Conservation (phyloP, 2,888 invertebrate genomes). For the Epirrhoe alternata region DNA sequence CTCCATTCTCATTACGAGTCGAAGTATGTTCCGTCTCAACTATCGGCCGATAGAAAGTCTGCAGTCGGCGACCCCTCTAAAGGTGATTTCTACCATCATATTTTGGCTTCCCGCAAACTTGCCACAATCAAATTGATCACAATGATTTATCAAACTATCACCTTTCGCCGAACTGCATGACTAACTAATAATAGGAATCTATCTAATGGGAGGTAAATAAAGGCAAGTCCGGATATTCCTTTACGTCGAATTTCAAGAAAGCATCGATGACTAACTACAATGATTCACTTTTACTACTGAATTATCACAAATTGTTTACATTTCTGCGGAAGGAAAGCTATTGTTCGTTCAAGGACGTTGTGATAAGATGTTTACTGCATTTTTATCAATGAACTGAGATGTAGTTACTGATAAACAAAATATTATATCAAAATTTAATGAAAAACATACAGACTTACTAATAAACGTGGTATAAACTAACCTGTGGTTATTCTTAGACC, state of each 20-base stretch:
- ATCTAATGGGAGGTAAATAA: not conserved
- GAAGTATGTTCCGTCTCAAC: too few relatives aligned
- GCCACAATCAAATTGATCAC: too few relatives aligned
- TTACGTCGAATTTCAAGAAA: conserved; percentile 35
- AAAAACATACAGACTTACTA: not conserved
- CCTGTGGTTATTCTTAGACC: too few relatives aligned
- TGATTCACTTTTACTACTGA: conserved; percentile 47
- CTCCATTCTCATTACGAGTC: too few relatives aligned
- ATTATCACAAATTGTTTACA: conserved; percentile 46
- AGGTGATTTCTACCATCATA: too few relatives aligned
- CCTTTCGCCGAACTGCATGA: not conserved
- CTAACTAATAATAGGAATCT: not conserved
- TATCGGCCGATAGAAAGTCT: too few relatives aligned
- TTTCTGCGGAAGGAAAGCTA: conserved; percentile 33
- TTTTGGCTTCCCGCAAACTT: too few relatives aligned
- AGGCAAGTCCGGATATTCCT: conserved; percentile 15
- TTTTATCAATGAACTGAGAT: conserved; percentile 11
- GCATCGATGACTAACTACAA: conserved; percentile 43
- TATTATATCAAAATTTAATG: not conserved
- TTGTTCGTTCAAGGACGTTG: conserved; percentile 40
- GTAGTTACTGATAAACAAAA: not conserved
- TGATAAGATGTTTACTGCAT: conserved; percentile 28
- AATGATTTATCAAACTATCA: not conserved
- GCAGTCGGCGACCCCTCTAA: too few relatives aligned
- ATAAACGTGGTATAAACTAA: too few relatives aligned